phyloP scores from a whole-genome alignment of 2,888 invertebrate genomes.

The Copidosoma aretas region DNA sequence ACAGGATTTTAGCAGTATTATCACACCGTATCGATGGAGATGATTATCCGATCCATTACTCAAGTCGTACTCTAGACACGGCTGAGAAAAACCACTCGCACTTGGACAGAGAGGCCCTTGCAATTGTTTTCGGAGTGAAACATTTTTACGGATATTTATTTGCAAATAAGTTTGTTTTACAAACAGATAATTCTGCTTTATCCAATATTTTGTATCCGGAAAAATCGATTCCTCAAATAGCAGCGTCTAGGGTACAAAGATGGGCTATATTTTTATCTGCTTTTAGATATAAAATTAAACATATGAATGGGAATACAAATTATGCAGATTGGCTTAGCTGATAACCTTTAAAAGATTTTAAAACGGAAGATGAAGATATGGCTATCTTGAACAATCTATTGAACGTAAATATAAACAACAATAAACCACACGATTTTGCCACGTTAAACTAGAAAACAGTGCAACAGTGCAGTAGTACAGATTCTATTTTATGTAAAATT shows the following conservation, averaged over 20 bases:
- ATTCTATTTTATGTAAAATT: constrained; percentile 27
- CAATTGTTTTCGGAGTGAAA: constrained; percentile 32
- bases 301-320: constrained; percentile 16
- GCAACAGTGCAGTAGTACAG: constrained; percentile 18
- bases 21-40: too few relatives aligned
- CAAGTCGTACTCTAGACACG: constrained; percentile 22
- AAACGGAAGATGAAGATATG: neutral
- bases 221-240: constrained; percentile 36
- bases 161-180: constrained; percentile 37
- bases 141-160: constrained; percentile 36
- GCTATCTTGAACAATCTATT: neutral
- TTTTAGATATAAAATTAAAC: constrained; percentile 22
- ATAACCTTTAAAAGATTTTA: neutral
- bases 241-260: constrained; percentile 20
- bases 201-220: too few relatives aligned
- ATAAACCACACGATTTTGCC: constrained; percentile 20
- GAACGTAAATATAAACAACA: constrained; percentile 8
- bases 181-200: constrained; percentile 44
- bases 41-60: constrained; percentile 18
- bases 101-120: constrained; percentile 29
- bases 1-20: too few relatives aligned
- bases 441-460: constrained; percentile 25
- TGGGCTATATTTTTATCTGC: constrained; percentile 27
- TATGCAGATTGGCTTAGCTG: constrained; percentile 25
- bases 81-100: constrained; percentile 28